phyloP scores from a whole-genome alignment of 2,797 vertebrate genomes.

The Mormyrus proboscirostris region DNA sequence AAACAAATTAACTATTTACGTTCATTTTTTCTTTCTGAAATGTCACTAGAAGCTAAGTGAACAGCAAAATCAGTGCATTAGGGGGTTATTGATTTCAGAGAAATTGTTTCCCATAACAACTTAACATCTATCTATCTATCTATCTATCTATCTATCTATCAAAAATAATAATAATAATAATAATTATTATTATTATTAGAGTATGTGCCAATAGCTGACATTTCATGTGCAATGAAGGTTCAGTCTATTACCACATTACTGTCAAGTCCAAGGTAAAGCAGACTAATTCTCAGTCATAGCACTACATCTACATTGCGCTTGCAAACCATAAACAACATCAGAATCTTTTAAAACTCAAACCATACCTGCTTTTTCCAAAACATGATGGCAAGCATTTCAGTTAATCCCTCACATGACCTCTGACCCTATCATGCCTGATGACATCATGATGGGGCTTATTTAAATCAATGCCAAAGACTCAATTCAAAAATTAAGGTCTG shows the following conservation, averaged over 20 bases:
- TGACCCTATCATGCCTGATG: background rate
- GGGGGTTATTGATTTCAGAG: background rate
- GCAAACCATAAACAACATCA: background rate
- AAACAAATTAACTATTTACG: background rate
- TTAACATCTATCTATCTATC: background rate
- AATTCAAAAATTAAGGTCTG: background rate
- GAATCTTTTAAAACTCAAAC: background rate
- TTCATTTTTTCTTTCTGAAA: background rate
- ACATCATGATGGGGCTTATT: background rate
- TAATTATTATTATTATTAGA: too few relatives aligned
- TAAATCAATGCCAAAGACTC: background rate
- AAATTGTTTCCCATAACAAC: background rate
- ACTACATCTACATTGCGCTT: background rate
- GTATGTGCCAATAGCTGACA: background rate
- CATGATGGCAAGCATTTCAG: background rate
- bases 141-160: background rate
- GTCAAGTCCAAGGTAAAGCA: background rate
- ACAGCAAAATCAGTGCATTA: background rate
- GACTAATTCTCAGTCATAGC: background rate
- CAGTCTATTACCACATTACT: background rate
- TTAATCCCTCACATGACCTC: background rate
- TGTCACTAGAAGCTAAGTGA: background rate
- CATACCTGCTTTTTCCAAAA: background rate
- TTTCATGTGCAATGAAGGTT: background rate
- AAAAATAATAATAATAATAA: too few relatives aligned